These are phyloP conservation scores for Callocephalon fimbriatum DNA, from an alignment of 2,113 vertebrate genomes.

Conservation along the genomic window DNA sequence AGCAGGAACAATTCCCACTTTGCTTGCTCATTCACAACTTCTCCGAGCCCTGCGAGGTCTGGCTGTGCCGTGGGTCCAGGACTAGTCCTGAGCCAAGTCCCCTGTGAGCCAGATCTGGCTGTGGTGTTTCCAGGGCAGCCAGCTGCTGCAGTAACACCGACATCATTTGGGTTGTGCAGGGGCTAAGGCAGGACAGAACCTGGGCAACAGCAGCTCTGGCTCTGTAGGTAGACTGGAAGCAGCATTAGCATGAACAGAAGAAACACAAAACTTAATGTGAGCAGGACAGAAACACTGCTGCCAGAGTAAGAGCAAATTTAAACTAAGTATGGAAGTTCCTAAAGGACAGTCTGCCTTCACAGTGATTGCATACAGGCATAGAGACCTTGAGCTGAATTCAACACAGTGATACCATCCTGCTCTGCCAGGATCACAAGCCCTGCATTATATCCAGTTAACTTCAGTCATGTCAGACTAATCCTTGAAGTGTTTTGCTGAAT, in stretches of 20 bases:
- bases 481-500: not conserved
- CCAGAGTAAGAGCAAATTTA: not conserved
- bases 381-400: not conserved
- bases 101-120: not conserved
- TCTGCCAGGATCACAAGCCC: not conserved
- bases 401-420: not conserved
- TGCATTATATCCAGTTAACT: not conserved
- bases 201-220: not conserved
- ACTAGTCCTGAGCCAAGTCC: not conserved
- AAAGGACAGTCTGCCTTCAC: not conserved
- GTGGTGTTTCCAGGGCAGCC: not conserved
- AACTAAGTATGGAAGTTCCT: not conserved
- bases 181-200: not conserved
- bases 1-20: not conserved
- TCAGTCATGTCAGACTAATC: not conserved
- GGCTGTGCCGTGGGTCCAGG: not conserved
- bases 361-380: not conserved
- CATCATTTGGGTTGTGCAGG: not conserved
- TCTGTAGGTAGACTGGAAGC: not conserved
- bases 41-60: not conserved
- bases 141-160: not conserved
- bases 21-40: not conserved
- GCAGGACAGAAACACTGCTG: not conserved
- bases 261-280: not conserved
- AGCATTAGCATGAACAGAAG: not conserved